Conservation (phyloP, 1,140 invertebrate species). For the Drosophila sp. region DNA sequence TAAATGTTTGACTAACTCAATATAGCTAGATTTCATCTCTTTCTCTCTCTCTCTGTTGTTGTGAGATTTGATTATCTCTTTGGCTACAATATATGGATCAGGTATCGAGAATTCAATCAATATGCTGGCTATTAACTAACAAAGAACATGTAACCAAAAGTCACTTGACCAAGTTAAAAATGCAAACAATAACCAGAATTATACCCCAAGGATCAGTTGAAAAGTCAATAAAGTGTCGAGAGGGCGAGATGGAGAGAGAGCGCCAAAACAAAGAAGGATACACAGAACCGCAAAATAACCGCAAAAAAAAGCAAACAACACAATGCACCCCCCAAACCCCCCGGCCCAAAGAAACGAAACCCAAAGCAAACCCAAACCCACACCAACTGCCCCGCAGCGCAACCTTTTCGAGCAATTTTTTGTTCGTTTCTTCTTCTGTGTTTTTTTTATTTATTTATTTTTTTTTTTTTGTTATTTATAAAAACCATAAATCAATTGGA, state of each 20-base stretch:
- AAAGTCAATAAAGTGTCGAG: constrained; percentile 22
- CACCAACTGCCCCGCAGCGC: constrained; percentile 43
- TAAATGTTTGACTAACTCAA: too few relatives aligned
- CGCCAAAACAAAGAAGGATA: constrained; percentile 1
- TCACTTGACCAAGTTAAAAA: constrained; percentile 22
- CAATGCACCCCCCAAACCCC: constrained; percentile 30
- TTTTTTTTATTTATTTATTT: constrained; percentile 6
- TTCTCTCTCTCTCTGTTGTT: too few relatives aligned
- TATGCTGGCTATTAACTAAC: constrained; percentile 80
- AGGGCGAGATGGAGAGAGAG: not conserved
- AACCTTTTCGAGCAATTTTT: constrained; percentile 62
- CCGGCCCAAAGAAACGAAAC: not conserved
- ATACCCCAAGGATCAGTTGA: constrained; percentile 24
- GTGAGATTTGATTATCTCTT: not conserved
- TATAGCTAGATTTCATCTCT: too few relatives aligned
- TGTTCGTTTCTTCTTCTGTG: constrained; percentile 34
- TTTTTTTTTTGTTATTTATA: constrained; percentile 69
- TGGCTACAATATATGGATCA: too few relatives aligned
- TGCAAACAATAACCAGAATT: constrained; percentile 22
- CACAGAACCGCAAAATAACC: constrained; percentile 72
- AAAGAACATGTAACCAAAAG: constrained; percentile 45
- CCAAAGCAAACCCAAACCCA: not conserved
- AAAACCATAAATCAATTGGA: constrained; percentile 83
- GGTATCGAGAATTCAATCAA: constrained; percentile 60
- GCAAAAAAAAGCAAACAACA: constrained; percentile 66